These are phyloP conservation scores for Tenthredo amoena DNA, from an alignment of 2,888 invertebrate genomes.

Conservation along the genomic window DNA sequence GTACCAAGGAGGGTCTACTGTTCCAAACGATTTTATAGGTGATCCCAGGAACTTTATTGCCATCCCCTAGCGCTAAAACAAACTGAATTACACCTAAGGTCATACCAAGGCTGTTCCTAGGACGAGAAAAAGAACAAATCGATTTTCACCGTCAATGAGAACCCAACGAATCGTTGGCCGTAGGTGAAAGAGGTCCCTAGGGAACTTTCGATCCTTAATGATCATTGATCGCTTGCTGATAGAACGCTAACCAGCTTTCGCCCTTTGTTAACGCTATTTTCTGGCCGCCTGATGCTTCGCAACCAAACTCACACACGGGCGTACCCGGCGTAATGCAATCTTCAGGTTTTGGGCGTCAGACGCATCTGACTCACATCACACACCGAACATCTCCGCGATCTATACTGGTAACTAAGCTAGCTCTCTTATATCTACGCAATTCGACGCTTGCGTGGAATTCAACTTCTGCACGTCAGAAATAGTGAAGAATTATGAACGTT, in stretches of 20 bases:
- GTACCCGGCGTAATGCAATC: conserved; percentile 20
- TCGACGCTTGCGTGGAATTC: conserved; percentile 36
- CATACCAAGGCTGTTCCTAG: conserved; percentile 27
- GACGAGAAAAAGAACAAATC: conserved; percentile 24
- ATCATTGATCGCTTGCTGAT: conserved; percentile 48
- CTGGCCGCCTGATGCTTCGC: conserved; percentile 20
- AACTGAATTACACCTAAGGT: conserved; percentile 69
- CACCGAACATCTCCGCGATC: conserved; percentile 2
- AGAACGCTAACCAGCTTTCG: conserved; percentile 46
- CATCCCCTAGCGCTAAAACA: conserved; percentile 71
- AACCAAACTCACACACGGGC: conserved; percentile 36
- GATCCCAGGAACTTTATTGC: conserved; percentile 66
- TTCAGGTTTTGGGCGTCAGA: conserved; percentile 3
- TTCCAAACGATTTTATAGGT: conserved; percentile 59
- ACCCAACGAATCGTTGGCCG: conserved; percentile 15
- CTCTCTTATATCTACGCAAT: conserved; percentile 3
- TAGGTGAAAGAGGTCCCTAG: conserved; percentile 43
- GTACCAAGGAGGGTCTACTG: conserved; percentile 41
- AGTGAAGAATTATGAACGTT: background rate
- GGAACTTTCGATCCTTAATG: conserved; percentile 41
- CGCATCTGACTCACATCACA: conserved; percentile 39
- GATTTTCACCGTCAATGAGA: conserved; percentile 44
- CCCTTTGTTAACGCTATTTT: conserved; percentile 38
- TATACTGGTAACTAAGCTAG: conserved; percentile 33
- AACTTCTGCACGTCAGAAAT: background rate